Percentiles rank a stretch among this genome's conserved stretches.
Conservation (phyloP, 2,113 vertebrate genomes). For the Hemichromis elongatus region DNA sequence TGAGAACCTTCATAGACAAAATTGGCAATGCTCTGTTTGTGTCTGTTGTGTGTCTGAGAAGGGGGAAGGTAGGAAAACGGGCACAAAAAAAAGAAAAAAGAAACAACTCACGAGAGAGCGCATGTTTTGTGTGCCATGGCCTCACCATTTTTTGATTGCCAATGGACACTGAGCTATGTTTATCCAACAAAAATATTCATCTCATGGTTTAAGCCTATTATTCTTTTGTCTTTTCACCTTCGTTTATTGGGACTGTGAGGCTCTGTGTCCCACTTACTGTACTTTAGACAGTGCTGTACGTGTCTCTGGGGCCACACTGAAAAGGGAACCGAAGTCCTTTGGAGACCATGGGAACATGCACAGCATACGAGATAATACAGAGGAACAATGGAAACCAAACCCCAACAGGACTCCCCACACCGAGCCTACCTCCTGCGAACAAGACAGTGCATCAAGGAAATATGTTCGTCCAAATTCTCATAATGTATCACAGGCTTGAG, state of each 20-base stretch:
- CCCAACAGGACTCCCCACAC: constrained; percentile 23
- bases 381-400: constrained; percentile 48
- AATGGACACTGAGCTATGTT: background rate
- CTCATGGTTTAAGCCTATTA: constrained; percentile 20
- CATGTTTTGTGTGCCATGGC: background rate
- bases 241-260: constrained; percentile 10
- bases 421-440: constrained; percentile 37
- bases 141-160: background rate
- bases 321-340: constrained; percentile 27
- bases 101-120: background rate
- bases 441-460: constrained; percentile 20
- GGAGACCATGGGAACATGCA: constrained; percentile 27
- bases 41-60: background rate
- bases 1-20: no score
- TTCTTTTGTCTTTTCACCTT: constrained; percentile 25
- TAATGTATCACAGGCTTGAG: constrained; percentile 26
- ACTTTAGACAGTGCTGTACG: constrained; percentile 1
- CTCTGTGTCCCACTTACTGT: constrained; percentile 46
- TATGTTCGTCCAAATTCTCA: constrained; percentile 35
- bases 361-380: constrained; percentile 35
- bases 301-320: constrained; percentile 44
- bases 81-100: background rate
- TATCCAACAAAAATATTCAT: constrained; percentile 42
- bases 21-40: background rate
- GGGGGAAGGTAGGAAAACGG: background rate